These are phyloP conservation scores for Caenorhabditis doughertyi DNA, from an alignment of 2,888 invertebrate species.

Conservation along the genomic window DNA sequence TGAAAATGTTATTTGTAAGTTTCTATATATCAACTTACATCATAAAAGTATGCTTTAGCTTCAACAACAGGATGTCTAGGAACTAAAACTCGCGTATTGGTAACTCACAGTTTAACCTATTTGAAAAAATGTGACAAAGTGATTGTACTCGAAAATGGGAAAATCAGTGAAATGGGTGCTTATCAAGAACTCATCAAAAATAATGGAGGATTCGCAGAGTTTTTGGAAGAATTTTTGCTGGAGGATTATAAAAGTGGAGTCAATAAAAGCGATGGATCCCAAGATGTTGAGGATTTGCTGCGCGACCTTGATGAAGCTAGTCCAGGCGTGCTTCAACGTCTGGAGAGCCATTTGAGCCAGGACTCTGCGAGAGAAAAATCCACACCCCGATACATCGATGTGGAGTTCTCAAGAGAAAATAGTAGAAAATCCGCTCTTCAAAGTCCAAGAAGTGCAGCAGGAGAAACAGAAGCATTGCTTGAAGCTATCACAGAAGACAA, in stretches of 20 bases:
- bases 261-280: too few species aligned
- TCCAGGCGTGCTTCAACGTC: slow-evolving; percentile 75
- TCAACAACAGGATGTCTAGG: slow-evolving; percentile 86
- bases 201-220: slow-evolving; percentile 85
- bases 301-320: slow-evolving; percentile 76
- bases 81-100: slow-evolving; percentile 90
- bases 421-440: slow-evolving; percentile 1
- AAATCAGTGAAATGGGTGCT: slow-evolving; percentile 92
- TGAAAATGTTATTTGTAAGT: slow-evolving; percentile 91
- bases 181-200: slow-evolving; percentile 92
- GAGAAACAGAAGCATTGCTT: slow-evolving; percentile 66
- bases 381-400: not conserved
- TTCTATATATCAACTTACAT: not conserved
- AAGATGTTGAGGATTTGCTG: slow-evolving; percentile 81
- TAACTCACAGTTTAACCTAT: slow-evolving; percentile 96
- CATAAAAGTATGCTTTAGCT: too few species aligned
- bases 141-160: slow-evolving; percentile 92
- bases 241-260: too few species aligned
- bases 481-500: slow-evolving; percentile 32
- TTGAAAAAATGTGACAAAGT: slow-evolving; percentile 94
- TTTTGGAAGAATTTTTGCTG: slow-evolving; percentile 85
- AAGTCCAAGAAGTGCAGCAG: slow-evolving; percentile 36
- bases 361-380: slow-evolving; percentile 31
- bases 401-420: slow-evolving; percentile 22
- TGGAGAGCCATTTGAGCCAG: slow-evolving; percentile 77